Evolutionary conservation across 2,888 invertebrate species (phyloP).

Genomic region (Antheraea yamamai): DNA sequence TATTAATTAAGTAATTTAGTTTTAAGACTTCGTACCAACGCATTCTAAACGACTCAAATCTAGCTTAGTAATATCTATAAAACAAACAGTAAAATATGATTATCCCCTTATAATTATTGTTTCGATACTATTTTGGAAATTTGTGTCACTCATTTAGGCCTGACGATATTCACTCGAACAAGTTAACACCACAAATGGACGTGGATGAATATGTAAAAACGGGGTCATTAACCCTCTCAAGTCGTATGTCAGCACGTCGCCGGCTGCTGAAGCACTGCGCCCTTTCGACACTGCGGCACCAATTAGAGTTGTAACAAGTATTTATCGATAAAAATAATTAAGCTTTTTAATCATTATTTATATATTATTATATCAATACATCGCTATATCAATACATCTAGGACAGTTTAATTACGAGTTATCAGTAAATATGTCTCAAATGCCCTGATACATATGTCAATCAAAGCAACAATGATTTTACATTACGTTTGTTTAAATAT

Average conservation of each 20-base stretch:
- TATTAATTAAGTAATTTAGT: background rate
- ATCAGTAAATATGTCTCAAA: no score
- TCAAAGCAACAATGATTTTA: background rate
- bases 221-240: slow-evolving; percentile 67
- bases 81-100: background rate
- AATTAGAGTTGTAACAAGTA: slow-evolving; percentile 47
- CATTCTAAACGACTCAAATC: background rate
- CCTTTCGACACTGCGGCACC: slow-evolving; percentile 77
- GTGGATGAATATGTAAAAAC: slow-evolving; percentile 51
- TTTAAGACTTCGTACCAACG: background rate
- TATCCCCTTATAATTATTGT: background rate
- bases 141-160: background rate
- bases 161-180: background rate
- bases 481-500: background rate
- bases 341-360: background rate
- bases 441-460: no score
- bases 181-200: slow-evolving; percentile 29
- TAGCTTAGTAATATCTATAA: background rate
- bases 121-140: background rate
- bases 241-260: slow-evolving; percentile 69
- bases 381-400: background rate
- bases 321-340: slow-evolving; percentile 37
- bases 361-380: background rate
- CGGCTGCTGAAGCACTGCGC: slow-evolving; percentile 70
- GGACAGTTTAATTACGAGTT: background rate